phyloP scores from a whole-genome alignment of 1,140 invertebrate species.

The Helicoverpa armigera region DNA sequence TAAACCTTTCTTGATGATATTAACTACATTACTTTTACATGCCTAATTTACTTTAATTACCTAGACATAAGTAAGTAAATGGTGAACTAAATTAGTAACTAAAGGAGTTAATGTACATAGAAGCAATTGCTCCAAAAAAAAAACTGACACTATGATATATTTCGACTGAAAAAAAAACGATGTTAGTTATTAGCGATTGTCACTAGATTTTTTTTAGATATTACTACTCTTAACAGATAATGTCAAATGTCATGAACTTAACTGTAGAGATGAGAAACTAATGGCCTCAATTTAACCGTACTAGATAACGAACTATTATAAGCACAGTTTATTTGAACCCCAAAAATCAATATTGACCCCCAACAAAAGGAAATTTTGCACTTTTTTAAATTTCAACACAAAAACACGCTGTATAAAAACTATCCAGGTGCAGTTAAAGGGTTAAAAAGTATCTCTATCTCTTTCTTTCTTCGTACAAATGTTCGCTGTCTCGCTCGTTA shows the following conservation, averaged over 20 bases:
- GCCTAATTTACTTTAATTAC: no score
- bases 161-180: background rate
- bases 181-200: background rate
- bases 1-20: no score
- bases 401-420: conserved; percentile 71
- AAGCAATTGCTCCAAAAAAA: no score
- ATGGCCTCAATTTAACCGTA: conserved; percentile 73
- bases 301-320: conserved; percentile 81
- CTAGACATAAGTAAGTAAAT: no score
- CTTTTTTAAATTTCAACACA: conserved; percentile 81
- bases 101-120: no score
- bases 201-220: background rate
- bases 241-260: conserved; percentile 39
- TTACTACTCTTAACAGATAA: conserved; percentile 13
- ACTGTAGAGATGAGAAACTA: conserved; percentile 62
- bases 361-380: conserved; percentile 80
- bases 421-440: conserved; percentile 82
- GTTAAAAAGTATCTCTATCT: conserved; percentile 64
- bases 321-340: conserved; percentile 62
- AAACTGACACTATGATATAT: background rate
- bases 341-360: conserved; percentile 84
- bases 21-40: no score
- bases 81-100: no score
- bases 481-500: conserved; percentile 69
- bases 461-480: conserved; percentile 56